A percentile compares a stretch with the other conserved stretches of the same genome.
Conservation (phyloP, 2,113 vertebrate genomes). For the Protomyctophum bolini region DNA sequence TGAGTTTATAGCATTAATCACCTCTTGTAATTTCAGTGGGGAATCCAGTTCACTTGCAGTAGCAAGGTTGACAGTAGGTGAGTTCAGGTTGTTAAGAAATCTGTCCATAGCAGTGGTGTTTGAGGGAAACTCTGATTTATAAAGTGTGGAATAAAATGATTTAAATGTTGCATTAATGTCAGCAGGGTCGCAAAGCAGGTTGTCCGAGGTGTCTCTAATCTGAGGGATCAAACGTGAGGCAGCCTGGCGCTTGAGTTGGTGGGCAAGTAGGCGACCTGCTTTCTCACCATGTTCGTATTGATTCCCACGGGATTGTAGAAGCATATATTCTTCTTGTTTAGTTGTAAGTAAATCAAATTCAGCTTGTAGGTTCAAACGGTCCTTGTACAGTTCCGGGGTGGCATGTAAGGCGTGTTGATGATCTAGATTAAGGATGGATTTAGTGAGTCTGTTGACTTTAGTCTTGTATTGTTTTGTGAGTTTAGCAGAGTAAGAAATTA, state of each 20-base stretch:
- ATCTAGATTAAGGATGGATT: conserved; percentile 2
- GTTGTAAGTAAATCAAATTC: conserved; percentile 9
- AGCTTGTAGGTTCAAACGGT: not conserved
- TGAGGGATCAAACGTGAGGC: conserved; percentile 20
- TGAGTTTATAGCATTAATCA: not conserved
- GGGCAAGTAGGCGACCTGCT: conserved; percentile 7
- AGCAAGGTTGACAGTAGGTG: not conserved
- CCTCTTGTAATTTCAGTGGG: conserved; percentile 17
- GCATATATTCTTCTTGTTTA: not conserved
- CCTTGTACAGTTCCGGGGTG: conserved; percentile 10
- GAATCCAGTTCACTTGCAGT: not conserved
- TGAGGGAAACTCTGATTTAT: conserved; percentile 27
- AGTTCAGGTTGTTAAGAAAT: not conserved
- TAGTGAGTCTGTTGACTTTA: not conserved
- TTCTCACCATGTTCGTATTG: conserved; percentile 2
- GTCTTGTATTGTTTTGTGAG: no score
- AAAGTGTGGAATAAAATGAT: conserved; percentile 3
- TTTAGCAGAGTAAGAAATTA: no score
- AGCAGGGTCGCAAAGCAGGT: conserved; percentile 2
- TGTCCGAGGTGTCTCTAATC: conserved; percentile 18
- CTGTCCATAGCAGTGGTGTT: not conserved
- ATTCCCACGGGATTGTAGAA: not conserved
- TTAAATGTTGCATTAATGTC: conserved; percentile 36
- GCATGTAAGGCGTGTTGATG: not conserved
- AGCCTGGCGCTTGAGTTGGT: not conserved